phyloP scores from a whole-genome alignment of 2,888 invertebrate genomes.

The Acholoe squamosa region DNA sequence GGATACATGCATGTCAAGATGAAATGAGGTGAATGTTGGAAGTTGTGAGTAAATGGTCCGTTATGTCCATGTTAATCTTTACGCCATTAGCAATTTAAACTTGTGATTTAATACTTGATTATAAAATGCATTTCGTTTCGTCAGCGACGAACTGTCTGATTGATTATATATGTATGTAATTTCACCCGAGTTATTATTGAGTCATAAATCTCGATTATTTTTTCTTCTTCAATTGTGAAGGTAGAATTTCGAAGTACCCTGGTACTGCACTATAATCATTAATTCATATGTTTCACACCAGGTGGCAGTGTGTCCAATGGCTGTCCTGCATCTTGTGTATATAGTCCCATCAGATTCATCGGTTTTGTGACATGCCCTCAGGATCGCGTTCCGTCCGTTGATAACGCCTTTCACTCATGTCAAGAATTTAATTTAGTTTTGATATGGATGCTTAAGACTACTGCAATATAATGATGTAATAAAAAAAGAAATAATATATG shows the following conservation, averaged over 20 bases:
- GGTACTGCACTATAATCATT: background rate
- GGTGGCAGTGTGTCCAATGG: background rate
- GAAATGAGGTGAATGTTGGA: too few relatives aligned
- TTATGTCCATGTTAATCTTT: too few relatives aligned
- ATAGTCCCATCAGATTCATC: background rate
- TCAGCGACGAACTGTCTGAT: too few relatives aligned
- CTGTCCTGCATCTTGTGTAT: background rate
- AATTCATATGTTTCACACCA: background rate
- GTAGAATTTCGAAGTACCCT: background rate
- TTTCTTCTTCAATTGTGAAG: background rate
- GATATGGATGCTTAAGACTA: background rate
- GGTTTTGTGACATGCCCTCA: background rate
- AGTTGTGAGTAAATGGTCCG: too few relatives aligned
- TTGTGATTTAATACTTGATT: too few relatives aligned
- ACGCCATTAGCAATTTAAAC: too few relatives aligned
- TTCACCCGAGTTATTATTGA: too few relatives aligned
- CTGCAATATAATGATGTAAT: background rate
- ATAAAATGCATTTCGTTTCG: too few relatives aligned
- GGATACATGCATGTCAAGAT: too few relatives aligned
- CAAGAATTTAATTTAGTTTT: constrained; percentile 1
- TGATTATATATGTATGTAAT: too few relatives aligned
- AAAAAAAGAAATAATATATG: background rate
- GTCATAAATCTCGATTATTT: background rate
- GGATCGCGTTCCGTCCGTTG: background rate
- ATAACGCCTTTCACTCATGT: background rate